phyloP scores from a whole-genome alignment of 2,797 vertebrate species.

The Gallinago stenura region DNA sequence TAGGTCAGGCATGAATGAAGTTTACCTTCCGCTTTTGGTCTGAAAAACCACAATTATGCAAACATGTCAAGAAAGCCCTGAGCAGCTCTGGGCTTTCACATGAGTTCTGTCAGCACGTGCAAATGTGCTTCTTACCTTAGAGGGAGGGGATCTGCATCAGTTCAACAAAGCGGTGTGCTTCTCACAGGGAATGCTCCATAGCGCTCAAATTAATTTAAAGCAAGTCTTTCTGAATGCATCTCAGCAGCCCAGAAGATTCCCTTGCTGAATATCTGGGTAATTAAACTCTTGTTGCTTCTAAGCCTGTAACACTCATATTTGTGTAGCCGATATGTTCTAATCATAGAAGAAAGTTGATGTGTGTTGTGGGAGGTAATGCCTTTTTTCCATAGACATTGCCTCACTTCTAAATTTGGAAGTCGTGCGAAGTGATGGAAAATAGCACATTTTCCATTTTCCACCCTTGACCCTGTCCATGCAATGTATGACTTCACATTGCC shows the following conservation, averaged over 20 bases:
- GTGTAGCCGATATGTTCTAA: neutral
- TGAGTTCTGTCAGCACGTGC: neutral
- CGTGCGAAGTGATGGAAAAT: neutral
- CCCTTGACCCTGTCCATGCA: neutral
- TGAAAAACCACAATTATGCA: conserved; percentile 71
- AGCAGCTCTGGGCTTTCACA: conserved; percentile 25
- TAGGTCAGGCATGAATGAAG: conserved; percentile 78
- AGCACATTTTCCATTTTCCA: conserved; percentile 31
- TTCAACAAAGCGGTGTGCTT: neutral
- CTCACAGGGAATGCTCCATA: neutral
- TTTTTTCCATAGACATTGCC: neutral
- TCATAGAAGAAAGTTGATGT: neutral
- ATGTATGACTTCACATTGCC: neutral
- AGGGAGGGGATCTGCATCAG: neutral
- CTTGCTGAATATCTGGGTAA: neutral
- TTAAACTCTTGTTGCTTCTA: neutral
- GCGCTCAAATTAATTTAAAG: conserved; percentile 29
- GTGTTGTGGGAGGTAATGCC: neutral
- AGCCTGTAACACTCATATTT: neutral
- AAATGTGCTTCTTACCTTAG: neutral
- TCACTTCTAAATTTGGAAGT: conserved; percentile 23
- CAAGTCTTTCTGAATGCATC: neutral
- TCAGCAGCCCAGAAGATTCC: neutral
- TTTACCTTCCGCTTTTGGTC: conserved; percentile 77
- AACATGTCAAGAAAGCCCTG: conserved; percentile 59